Conservation (phyloP, 1,140 invertebrate species). For the Cotesia glomerata region DNA sequence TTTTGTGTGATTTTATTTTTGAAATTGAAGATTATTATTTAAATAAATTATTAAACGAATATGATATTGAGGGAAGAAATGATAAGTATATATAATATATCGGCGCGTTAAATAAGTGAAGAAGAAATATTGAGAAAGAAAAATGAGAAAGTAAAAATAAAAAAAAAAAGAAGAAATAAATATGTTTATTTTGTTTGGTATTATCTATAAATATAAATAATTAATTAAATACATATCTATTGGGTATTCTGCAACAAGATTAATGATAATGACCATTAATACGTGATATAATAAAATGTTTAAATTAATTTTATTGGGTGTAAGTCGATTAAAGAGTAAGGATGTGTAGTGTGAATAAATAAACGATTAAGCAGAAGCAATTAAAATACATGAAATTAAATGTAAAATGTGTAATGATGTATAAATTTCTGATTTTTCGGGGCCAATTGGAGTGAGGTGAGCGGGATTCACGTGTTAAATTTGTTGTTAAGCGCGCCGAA, state of each 20-base stretch:
- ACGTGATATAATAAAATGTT: neutral
- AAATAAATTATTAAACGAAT: neutral
- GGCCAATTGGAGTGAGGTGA: slow-evolving; percentile 43
- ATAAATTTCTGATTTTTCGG: slow-evolving; percentile 43
- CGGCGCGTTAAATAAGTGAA: neutral
- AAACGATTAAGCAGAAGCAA: neutral
- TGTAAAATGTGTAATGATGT: neutral
- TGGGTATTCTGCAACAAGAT: neutral
- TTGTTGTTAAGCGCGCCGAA: neutral
- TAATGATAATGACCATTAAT: neutral
- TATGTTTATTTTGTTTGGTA: slow-evolving; percentile 4
- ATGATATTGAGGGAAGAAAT: neutral
- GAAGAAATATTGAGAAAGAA: neutral
- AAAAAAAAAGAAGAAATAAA: neutral
- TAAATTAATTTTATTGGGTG: neutral
- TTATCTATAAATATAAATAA: neutral
- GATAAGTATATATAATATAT: neutral
- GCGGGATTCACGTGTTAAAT: neutral
- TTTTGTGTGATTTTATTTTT: slow-evolving; percentile 14
- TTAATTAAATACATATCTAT: slow-evolving; percentile 13
- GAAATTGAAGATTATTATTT: neutral
- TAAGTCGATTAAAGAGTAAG: neutral
- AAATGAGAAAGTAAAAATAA: neutral
- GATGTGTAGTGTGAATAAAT: neutral
- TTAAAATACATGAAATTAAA: neutral